Evolutionary conservation across 30 jellyfish, hydroid and myxozoan genomes (phyloP).

Genomic region (Catostylus mosaicus): DNA sequence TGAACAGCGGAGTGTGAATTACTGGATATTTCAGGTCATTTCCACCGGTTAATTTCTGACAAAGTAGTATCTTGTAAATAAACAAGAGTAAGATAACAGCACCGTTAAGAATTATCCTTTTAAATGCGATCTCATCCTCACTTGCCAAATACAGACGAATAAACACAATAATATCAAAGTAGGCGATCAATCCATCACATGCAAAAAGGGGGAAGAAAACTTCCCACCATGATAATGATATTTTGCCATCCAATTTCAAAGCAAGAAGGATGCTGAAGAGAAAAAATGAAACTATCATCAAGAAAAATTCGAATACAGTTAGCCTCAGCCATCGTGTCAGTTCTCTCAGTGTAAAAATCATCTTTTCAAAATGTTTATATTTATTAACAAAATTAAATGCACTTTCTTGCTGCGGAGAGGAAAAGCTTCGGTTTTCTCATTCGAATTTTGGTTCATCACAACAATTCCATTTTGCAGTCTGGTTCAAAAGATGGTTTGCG

Average conservation of each 20-base stretch:
- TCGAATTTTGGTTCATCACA: too few species aligned
- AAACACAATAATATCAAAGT: slow-evolving; percentile 89
- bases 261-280: slow-evolving; percentile 78
- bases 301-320: slow-evolving; percentile 81
- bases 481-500: too few species aligned
- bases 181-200: slow-evolving; percentile 90
- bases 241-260: slow-evolving; percentile 67
- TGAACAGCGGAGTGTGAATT: slow-evolving; percentile 83
- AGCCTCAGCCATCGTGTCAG: slow-evolving; percentile 80
- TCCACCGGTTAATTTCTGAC: slow-evolving; percentile 85
- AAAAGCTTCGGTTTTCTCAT: too few species aligned
- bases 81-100: slow-evolving; percentile 75
- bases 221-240: slow-evolving; percentile 89
- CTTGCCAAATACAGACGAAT: slow-evolving; percentile 77
- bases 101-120: slow-evolving; percentile 74
- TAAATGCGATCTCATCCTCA: slow-evolving; percentile 84
- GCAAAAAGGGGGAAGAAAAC: slow-evolving; percentile 85
- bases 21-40: slow-evolving; percentile 69
- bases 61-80: slow-evolving; percentile 79
- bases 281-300: slow-evolving; percentile 58
- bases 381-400: too few species aligned
- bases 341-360: slow-evolving; percentile 89
- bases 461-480: too few species aligned
- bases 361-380: too few species aligned
- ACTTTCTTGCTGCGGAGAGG: too few species aligned